phyloP scores from a whole-genome alignment of 1,140 invertebrate genomes.

The Pogonus chalceus region DNA sequence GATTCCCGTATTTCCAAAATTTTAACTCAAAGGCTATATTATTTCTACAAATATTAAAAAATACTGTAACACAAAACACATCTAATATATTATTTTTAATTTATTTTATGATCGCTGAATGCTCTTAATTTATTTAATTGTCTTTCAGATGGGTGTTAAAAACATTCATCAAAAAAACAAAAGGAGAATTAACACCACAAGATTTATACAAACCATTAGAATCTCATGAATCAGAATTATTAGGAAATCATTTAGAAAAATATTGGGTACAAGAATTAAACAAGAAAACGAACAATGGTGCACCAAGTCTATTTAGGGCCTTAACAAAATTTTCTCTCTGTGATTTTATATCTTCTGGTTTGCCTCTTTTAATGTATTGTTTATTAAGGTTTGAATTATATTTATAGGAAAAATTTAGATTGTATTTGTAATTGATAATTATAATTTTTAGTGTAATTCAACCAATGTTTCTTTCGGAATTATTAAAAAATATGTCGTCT shows the following conservation, averaged over 20 bases:
- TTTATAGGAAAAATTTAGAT: conserved; percentile 12
- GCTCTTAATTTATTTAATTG: neutral
- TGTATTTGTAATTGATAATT: conserved; percentile 5
- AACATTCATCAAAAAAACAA: conserved; percentile 22
- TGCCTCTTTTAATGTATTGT: conserved; percentile 32
- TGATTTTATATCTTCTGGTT: conserved; percentile 36
- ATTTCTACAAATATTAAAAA: neutral
- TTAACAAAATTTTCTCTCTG: conserved; percentile 35
- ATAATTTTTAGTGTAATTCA: conserved; percentile 34
- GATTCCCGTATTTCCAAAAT: too few relatives aligned
- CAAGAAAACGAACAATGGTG: conserved; percentile 15
- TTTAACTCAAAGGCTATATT: neutral
- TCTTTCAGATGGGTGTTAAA: conserved; percentile 28
- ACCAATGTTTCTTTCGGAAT: conserved; percentile 37
- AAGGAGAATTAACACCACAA: conserved; percentile 21
- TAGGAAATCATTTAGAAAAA: conserved; percentile 39
- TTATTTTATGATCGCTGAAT: neutral
- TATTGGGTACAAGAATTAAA: conserved; percentile 39
- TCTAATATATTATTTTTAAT: neutral
- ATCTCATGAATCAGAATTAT: conserved; percentile 25
- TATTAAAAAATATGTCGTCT: conserved; percentile 20
- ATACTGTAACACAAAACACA: too few relatives aligned
- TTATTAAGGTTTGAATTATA: conserved; percentile 35
- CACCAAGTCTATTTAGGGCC: conserved; percentile 33
- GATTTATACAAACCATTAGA: conserved; percentile 26